Conservation (phyloP, 2,888 invertebrate species). For the Xestia sexstrigata region DNA sequence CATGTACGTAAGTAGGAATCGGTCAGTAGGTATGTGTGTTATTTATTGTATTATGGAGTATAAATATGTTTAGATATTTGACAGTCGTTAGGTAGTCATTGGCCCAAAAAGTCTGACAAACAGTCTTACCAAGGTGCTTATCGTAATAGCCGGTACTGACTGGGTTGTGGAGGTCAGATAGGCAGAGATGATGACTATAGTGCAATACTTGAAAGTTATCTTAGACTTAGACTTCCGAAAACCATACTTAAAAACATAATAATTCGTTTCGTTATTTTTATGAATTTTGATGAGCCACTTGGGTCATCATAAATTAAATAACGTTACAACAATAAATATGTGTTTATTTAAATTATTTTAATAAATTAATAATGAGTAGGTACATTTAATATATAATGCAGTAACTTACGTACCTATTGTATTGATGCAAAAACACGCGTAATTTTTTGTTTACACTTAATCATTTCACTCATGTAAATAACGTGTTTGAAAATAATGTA, state of each 20-base stretch:
- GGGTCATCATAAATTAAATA: not conserved
- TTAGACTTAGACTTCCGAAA: not conserved
- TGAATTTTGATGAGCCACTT: not conserved
- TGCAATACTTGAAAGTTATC: no score
- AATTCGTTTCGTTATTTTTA: not conserved
- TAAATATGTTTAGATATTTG: no score
- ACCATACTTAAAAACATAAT: not conserved
- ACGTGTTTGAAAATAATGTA: slow-evolving; percentile 5
- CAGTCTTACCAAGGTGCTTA: no score
- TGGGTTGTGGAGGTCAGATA: no score
- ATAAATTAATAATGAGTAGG: not conserved
- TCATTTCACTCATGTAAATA: not conserved
- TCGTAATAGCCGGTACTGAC: no score
- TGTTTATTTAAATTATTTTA: not conserved
- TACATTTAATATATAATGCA: not conserved
- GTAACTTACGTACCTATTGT: not conserved
- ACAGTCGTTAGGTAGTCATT: no score
- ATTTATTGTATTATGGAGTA: not conserved
- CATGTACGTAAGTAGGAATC: not conserved
- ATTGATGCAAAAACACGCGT: slow-evolving; percentile 3
- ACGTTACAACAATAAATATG: not conserved
- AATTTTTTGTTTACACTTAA: no score
- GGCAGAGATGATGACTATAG: no score
- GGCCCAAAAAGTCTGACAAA: no score
- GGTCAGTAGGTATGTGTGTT: no score